phyloP scores from a whole-genome alignment of 2,113 vertebrate genomes.

The Gallinago media region DNA sequence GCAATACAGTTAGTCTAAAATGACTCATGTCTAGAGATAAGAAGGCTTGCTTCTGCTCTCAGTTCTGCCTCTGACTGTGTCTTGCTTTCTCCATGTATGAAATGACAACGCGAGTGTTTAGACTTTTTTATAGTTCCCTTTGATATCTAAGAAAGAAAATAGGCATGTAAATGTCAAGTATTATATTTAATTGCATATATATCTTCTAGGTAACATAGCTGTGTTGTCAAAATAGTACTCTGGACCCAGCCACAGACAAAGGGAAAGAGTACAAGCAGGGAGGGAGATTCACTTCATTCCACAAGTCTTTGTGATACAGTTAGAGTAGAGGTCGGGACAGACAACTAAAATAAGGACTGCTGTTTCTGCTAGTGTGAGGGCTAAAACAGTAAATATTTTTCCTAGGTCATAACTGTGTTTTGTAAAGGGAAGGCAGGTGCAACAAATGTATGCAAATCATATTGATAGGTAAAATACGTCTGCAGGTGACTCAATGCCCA shows the following conservation, averaged over 20 bases:
- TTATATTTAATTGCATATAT: neutral
- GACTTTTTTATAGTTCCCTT: neutral
- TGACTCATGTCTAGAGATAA: neutral
- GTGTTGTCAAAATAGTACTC: neutral
- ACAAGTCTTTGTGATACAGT: neutral
- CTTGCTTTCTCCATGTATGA: neutral
- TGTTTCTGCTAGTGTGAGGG: neutral
- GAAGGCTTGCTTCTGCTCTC: neutral
- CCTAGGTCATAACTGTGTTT: neutral
- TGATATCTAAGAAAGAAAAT: neutral
- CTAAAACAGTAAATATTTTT: neutral
- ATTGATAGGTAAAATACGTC: neutral
- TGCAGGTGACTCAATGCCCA: neutral
- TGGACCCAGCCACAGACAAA: neutral
- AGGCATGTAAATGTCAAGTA: neutral
- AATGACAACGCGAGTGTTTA: neutral
- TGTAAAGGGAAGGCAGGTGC: neutral
- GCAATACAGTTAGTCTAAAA: constrained; percentile 10
- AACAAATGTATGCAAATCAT: neutral
- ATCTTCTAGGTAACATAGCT: neutral
- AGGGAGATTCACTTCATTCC: neutral
- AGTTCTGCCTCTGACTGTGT: neutral
- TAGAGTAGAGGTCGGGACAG: neutral
- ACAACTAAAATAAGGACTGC: neutral
- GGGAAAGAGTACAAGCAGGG: neutral